phyloP scores from a whole-genome alignment of 2,888 invertebrate genomes.

The Trissolcus brochymenae region DNA sequence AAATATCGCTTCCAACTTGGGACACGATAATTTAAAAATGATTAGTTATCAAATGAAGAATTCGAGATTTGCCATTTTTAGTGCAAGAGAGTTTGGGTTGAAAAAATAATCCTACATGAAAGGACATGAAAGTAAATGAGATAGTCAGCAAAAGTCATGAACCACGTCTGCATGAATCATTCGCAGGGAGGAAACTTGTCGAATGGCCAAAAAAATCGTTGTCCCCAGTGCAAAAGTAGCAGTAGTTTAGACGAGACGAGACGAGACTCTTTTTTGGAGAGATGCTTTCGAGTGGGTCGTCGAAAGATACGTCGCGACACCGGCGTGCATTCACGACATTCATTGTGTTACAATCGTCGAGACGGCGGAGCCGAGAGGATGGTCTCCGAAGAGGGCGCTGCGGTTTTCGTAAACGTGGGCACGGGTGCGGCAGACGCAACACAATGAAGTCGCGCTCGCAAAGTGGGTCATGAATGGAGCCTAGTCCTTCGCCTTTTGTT shows the following conservation, averaged over 20 bases:
- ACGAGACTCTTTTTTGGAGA: conserved; percentile 7
- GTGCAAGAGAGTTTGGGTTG: too few relatives aligned
- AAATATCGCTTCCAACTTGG: too few relatives aligned
- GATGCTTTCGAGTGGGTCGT: conserved; percentile 24
- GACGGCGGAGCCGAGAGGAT: neutral
- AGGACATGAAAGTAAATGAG: too few relatives aligned
- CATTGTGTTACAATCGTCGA: conserved; percentile 3
- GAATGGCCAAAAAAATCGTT: conserved; percentile 1
- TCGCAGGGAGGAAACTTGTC: neutral
- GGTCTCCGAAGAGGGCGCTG: conserved; percentile 20
- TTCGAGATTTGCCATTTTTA: too few relatives aligned
- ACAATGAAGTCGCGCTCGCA: conserved; percentile 39
- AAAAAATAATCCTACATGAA: too few relatives aligned
- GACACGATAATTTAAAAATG: too few relatives aligned
- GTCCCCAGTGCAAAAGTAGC: neutral
- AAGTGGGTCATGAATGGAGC: conserved; percentile 44
- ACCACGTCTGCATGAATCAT: conserved; percentile 1
- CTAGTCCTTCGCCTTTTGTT: conserved; percentile 38
- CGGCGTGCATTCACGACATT: conserved; percentile 17
- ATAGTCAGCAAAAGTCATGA: neutral
- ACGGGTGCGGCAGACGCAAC: conserved; percentile 19
- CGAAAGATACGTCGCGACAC: conserved; percentile 9
- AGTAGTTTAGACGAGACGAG: neutral
- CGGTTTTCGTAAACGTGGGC: conserved; percentile 36
- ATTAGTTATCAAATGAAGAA: too few relatives aligned